Conservation (phyloP, 2,888 invertebrate genomes). For the Dynastes hyllus region DNA sequence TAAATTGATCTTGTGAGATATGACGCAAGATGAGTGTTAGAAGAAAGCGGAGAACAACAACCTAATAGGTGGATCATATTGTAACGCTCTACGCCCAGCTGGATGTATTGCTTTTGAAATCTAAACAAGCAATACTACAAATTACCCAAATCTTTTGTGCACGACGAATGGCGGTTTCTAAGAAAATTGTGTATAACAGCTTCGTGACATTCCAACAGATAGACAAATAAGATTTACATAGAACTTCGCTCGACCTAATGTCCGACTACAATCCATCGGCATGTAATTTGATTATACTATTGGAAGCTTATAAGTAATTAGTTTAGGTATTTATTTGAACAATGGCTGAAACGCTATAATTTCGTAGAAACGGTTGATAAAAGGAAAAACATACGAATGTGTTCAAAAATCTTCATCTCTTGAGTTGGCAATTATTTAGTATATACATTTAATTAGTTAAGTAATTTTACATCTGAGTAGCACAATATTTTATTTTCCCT, state of each 20-base stretch:
- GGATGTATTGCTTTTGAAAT: conserved; percentile 5
- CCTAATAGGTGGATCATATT: conserved; percentile 7
- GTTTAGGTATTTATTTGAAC: too few species aligned
- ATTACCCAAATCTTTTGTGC: conserved; percentile 13
- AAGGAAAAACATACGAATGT: too few species aligned
- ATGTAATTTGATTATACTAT: not conserved
- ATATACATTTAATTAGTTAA: too few species aligned
- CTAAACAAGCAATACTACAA: conserved; percentile 1
- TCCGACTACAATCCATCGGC: not conserved
- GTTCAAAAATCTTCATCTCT: too few species aligned
- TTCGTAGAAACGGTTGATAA: too few species aligned
- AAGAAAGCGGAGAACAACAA: not conserved
- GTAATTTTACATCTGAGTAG: too few species aligned
- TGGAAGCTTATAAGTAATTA: not conserved
- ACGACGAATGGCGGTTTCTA: conserved; percentile 1
- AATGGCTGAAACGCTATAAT: too few species aligned
- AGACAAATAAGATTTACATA: conserved; percentile 11
- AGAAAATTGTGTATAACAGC: not conserved
- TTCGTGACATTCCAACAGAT: not conserved
- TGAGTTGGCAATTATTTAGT: too few species aligned
- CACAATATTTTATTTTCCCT: too few species aligned
- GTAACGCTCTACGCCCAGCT: not conserved
- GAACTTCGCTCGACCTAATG: not conserved
- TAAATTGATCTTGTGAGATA: too few species aligned
- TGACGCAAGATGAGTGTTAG: too few species aligned